These are phyloP conservation scores for Gonioctena quinquepunctata DNA, from an alignment of 1,140 invertebrate species.

Conservation along the genomic window DNA sequence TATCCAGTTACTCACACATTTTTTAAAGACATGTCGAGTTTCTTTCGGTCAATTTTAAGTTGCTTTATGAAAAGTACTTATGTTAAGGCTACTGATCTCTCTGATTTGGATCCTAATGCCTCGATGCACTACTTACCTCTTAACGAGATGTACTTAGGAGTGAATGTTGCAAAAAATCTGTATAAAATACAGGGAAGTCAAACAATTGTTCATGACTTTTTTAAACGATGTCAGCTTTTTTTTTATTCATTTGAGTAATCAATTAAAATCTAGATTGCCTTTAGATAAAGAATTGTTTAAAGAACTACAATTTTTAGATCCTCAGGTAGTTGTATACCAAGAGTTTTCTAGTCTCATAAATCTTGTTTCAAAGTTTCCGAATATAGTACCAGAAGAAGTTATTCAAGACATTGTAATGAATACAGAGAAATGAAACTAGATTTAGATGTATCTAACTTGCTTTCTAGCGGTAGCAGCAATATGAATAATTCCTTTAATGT, in stretches of 20 bases:
- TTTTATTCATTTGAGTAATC: slow-evolving; percentile 6
- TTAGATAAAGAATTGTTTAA: neutral
- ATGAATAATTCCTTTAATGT: slow-evolving; percentile 3
- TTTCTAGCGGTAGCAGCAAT: slow-evolving; percentile 8
- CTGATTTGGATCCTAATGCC: neutral
- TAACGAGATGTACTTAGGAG: slow-evolving; percentile 5
- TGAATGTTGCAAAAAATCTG: slow-evolving; percentile 1
- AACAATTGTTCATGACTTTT: neutral
- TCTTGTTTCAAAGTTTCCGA: slow-evolving; percentile 12
- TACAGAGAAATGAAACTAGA: slow-evolving; percentile 14
- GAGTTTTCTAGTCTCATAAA: slow-evolving; percentile 5
- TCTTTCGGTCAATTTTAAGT: neutral
- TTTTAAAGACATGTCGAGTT: neutral
- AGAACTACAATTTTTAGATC: slow-evolving; percentile 16
- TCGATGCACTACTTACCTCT: neutral
- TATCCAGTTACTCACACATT: neutral
- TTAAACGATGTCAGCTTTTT: slow-evolving; percentile 1
- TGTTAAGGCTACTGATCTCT: neutral
- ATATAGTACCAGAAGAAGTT: neutral
- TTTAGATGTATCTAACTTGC: slow-evolving; percentile 14
- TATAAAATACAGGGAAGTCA: neutral
- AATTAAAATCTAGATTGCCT: slow-evolving; percentile 13
- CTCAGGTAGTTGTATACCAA: slow-evolving; percentile 10
- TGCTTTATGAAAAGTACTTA: slow-evolving; percentile 7
- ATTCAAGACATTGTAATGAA: slow-evolving; percentile 19